phyloP scores from a whole-genome alignment of 2,888 invertebrate genomes.

The Margaritifera margaritifera region DNA sequence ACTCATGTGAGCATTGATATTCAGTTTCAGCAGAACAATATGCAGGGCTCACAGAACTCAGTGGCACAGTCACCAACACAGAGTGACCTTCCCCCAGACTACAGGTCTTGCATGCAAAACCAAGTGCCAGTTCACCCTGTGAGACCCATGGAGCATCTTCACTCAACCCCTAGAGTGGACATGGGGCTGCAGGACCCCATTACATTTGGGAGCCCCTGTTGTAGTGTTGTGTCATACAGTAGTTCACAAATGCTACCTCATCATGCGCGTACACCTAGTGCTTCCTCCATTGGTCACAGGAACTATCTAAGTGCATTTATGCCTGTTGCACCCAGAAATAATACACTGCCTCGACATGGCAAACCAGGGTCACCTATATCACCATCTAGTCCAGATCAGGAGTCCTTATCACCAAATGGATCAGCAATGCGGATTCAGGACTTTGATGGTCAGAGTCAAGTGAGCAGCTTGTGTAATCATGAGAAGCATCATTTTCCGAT shows the following conservation, averaged over 20 bases:
- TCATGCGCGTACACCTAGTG: conserved; percentile 56
- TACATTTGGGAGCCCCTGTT: conserved; percentile 22
- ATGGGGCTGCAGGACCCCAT: conserved; percentile 13
- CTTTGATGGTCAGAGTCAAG: conserved; percentile 62
- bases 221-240: conserved; percentile 40
- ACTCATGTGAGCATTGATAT: conserved; percentile 63
- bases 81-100: conserved; percentile 26
- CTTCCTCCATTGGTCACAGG: conserved; percentile 51
- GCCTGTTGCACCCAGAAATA: conserved; percentile 57
- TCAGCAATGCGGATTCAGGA: conserved; percentile 55
- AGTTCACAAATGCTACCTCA: conserved; percentile 38
- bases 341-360: conserved; percentile 53
- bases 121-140: conserved; percentile 24
- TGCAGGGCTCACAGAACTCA: conserved; percentile 21
- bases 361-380: conserved; percentile 30
- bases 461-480: conserved; percentile 43
- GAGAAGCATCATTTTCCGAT: conserved; percentile 30
- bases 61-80: conserved; percentile 24
- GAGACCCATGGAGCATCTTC: conserved; percentile 22
- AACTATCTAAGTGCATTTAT: conserved; percentile 60
- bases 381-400: conserved; percentile 30
- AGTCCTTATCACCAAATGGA: conserved; percentile 45
- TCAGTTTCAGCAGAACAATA: conserved; percentile 55
- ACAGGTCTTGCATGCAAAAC: conserved; percentile 24
- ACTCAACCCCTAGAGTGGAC: conserved; percentile 11